A percentile compares a stretch with the other conserved stretches of the same genome.
Evolutionary conservation across 2,888 invertebrate species (phyloP).

Genomic region (Netelia inedita): DNA sequence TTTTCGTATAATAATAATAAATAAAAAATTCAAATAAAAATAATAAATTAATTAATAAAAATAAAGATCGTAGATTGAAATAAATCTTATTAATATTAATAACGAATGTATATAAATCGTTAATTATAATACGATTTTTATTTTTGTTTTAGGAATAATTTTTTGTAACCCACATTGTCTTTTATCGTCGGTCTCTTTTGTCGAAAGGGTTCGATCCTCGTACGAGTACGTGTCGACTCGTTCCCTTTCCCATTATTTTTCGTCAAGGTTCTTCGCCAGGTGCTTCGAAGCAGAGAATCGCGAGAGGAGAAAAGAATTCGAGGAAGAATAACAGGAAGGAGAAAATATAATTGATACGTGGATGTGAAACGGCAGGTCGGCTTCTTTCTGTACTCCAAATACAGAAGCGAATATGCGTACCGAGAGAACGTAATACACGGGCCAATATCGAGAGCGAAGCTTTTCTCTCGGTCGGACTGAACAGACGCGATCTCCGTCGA

Average conservation of each 20-base stretch:
- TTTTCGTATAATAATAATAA: too few species aligned
- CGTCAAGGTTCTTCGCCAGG: constrained; percentile 8
- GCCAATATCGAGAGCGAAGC: constrained; percentile 12
- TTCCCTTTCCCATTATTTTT: constrained; percentile 26
- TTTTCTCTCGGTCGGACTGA: constrained; percentile 3
- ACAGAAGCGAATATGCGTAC: neutral
- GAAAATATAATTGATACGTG: constrained; percentile 36
- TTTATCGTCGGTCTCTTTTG: constrained; percentile 1
- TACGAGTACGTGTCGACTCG: neutral
- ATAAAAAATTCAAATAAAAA: too few species aligned
- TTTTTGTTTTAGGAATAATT: neutral
- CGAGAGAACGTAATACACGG: neutral
- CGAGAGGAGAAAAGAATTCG: neutral
- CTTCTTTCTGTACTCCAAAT: constrained; percentile 31
- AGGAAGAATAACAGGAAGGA: neutral
- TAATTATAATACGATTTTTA: neutral
- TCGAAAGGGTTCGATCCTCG: neutral
- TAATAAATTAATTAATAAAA: too few species aligned
- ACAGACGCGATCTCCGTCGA: neutral
- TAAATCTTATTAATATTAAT: too few species aligned
- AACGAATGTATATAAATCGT: too few species aligned
- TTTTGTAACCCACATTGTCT: neutral
- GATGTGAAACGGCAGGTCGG: constrained; percentile 26
- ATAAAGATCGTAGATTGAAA: too few species aligned
- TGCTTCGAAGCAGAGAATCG: neutral